These are phyloP conservation scores for Ormyrus labotus DNA, from an alignment of 2,888 invertebrate species.

Conservation along the genomic window DNA sequence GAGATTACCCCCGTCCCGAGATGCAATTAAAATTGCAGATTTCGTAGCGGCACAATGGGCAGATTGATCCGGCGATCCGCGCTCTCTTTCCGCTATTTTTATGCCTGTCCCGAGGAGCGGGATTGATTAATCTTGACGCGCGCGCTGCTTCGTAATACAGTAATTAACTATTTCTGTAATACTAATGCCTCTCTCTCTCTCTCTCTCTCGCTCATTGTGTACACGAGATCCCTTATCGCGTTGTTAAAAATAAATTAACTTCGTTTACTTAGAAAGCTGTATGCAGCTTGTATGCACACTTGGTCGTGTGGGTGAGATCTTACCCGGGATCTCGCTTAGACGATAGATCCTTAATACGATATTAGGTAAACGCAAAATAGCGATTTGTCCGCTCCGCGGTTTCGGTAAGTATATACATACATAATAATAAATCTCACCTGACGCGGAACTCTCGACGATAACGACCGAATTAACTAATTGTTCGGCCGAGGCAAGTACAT, in stretches of 20 bases:
- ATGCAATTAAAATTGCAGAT: conserved; percentile 36
- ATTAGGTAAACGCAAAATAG: too few species aligned
- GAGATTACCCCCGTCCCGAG: neutral
- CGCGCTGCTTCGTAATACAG: conserved; percentile 6
- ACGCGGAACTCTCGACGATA: neutral
- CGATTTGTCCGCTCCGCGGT: too few species aligned
- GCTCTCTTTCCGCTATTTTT: conserved; percentile 29
- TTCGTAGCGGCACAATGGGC: neutral
- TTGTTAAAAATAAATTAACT: conserved; percentile 34
- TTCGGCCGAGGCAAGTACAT: conserved; percentile 3
- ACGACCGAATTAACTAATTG: conserved; percentile 30
- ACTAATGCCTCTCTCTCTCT: neutral
- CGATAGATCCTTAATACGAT: too few species aligned
- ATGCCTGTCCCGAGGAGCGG: conserved; percentile 13
- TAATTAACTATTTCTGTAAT: conserved; percentile 34
- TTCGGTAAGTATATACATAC: too few species aligned
- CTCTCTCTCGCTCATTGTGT: neutral
- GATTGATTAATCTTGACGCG: conserved; percentile 33
- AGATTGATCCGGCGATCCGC: conserved; percentile 5
- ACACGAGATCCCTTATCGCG: conserved; percentile 26
- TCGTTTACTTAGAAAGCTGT: conserved; percentile 3
- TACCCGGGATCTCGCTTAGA: too few species aligned
- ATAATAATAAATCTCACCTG: conserved; percentile 7
- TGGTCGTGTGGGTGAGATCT: too few species aligned
- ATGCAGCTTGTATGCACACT: neutral